Base-by-base conservation (phyloP, 2,888 invertebrate genomes). In the Phalangium opilio region DNA sequence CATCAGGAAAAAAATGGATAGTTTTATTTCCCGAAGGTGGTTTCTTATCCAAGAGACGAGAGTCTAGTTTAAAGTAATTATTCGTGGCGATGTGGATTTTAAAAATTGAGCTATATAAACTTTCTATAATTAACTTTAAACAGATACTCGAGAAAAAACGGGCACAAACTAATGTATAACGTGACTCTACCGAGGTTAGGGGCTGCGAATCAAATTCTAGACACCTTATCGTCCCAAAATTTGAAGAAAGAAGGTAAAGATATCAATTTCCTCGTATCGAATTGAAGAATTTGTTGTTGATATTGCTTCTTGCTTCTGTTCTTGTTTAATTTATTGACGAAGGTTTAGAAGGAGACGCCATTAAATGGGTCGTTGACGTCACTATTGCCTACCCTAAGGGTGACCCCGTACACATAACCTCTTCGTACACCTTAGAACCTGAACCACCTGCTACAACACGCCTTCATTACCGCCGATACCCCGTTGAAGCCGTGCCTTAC, bases 21-120 rank as follows among this genome's bases (percentile, higher is more conserved):
- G 81, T 95, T 21, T 71, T 95, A 11, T 93, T 93, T 67, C 93
- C 93, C 0, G 93, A 93, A 68, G 93, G 93, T 43, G 91, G 93
- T 3, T 93, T 93, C 69, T 72, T 91, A 49, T 76, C 83, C 56
- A 93, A 95, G 68, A 73, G 91, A 55, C 76, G 79, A 58, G 83
- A 83, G 61, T 75, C 81, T 44, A 91, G 90, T 62, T 85, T 90
- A 64, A 76, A 76, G 75, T 85, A 68, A 49, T 48, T 32, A 38
- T 27, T 27, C 8, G 4, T 27, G 27, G 27, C 27, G 27, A n/a
- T n/a, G n/a, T n/a, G n/a, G n/a, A n/a, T n/a, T n/a, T 8, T 4
- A 27, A 27, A 27, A 8, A 27, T 27, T 27, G 27, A 27, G 5
- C 27, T 27, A 27, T 8, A 27, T 27, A 27, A n/a, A n/a, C 8